Conservation (phyloP, 2,113 vertebrate species). For the Forbesichthys agassizii region DNA sequence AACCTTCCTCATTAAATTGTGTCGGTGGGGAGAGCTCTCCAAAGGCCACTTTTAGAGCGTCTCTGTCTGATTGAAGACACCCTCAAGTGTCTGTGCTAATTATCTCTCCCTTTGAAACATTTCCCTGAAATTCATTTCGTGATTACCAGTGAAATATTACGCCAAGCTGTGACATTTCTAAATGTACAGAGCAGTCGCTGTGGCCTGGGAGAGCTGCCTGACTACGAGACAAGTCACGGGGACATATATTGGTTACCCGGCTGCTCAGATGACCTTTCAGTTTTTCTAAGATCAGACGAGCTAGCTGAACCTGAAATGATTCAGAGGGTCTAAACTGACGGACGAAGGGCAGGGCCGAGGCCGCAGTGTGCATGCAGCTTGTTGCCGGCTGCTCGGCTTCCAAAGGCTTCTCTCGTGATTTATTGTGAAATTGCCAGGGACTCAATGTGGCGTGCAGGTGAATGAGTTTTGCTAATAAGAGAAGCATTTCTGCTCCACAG, state of each 20-base stretch:
- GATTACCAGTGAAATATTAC: constrained; percentile 61
- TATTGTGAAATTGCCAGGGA: constrained; percentile 76
- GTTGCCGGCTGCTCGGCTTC: constrained; percentile 43
- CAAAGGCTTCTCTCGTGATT: constrained; percentile 66
- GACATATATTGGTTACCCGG: constrained; percentile 59
- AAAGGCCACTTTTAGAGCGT: constrained; percentile 7
- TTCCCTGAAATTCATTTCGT: constrained; percentile 47
- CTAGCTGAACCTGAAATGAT: constrained; percentile 66
- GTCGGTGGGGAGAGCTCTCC: background rate
- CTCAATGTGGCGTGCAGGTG: constrained; percentile 77
- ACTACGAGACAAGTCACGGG: constrained; percentile 7
- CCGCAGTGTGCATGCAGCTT: constrained; percentile 37
- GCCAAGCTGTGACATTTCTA: constrained; percentile 65
- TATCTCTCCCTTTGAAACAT: constrained; percentile 48
- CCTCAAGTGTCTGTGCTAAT: constrained; percentile 46
- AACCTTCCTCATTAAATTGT: background rate
- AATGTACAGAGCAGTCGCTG: constrained; percentile 61
- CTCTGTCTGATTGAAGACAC: constrained; percentile 12
- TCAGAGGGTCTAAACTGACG: constrained; percentile 69
- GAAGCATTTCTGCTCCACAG: constrained; percentile 75
- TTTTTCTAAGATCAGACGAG: constrained; percentile 64
- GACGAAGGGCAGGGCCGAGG: constrained; percentile 57
- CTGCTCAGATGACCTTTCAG: constrained; percentile 68
- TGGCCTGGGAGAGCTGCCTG: background rate
- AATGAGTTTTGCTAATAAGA: constrained; percentile 79